Conservation (phyloP, 2,113 vertebrate genomes). For the Galeopterus variegatus region DNA sequence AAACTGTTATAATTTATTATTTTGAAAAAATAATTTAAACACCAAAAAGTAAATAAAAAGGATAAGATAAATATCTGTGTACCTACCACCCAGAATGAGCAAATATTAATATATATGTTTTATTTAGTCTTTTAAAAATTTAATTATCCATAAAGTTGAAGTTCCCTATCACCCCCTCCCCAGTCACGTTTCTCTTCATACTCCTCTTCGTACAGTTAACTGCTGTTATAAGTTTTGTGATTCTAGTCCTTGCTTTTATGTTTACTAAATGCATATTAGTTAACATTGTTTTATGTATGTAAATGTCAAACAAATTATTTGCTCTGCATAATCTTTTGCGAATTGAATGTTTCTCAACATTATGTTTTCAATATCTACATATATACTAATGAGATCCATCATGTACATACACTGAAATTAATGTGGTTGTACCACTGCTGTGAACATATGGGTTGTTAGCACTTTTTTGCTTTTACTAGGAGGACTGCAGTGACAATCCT, state of each 20-base stretch:
- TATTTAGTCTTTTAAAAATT: conserved; percentile 41
- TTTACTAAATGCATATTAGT: conserved; percentile 43
- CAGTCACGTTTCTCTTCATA: conserved; percentile 24
- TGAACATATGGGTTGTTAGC: neutral
- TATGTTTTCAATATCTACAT: neutral
- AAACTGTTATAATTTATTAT: neutral
- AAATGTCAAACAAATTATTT: conserved; percentile 55
- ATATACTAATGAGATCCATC: conserved; percentile 10
- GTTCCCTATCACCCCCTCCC: neutral
- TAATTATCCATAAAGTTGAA: neutral
- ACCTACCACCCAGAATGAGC: neutral
- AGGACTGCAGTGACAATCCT: conserved; percentile 25
- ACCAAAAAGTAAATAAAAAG: neutral
- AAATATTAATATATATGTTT: conserved; percentile 36
- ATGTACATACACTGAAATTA: neutral
- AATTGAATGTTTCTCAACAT: conserved; percentile 48
- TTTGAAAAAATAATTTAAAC: conserved; percentile 36
- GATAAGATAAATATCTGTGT: neutral
- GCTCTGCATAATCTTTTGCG: neutral
- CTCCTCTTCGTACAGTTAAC: neutral
- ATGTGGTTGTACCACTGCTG: neutral
- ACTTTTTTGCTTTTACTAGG: neutral
- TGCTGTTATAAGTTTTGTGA: conserved; percentile 29
- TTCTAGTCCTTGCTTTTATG: neutral
- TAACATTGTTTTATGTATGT: neutral